These are phyloP conservation scores for Tachyglossus aculeatus DNA, from an alignment of 2,797 vertebrate genomes.

Conservation along the genomic window DNA sequence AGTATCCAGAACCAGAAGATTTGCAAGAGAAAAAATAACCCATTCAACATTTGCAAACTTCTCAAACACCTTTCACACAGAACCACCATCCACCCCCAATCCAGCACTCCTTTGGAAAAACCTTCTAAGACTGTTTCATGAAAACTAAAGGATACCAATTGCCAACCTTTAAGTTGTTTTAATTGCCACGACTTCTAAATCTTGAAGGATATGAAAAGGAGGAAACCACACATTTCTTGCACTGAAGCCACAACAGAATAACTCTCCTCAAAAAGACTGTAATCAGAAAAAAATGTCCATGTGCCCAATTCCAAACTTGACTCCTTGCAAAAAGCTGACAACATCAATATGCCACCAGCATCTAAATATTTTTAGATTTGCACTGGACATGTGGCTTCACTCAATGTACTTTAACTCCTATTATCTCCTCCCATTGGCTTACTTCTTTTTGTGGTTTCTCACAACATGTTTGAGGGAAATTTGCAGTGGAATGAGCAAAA, in stretches of 20 bases:
- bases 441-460: not conserved
- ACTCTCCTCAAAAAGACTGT: slow-evolving; percentile 57
- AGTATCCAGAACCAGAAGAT: too few species aligned
- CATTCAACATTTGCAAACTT: too few species aligned
- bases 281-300: slow-evolving; percentile 48
- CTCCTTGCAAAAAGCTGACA: not conserved
- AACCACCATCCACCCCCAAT: too few species aligned
- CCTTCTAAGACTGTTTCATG: not conserved
- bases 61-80: not conserved
- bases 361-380: too few species aligned
- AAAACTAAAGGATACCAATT: not conserved
- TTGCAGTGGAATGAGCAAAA: too few species aligned
- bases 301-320: not conserved
- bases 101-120: not conserved
- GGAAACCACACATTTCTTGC: slow-evolving; percentile 53
- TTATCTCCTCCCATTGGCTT: not conserved
- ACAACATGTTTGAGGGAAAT: not conserved
- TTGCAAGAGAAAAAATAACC: too few species aligned
- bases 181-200: not conserved
- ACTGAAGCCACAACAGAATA: slow-evolving; percentile 51
- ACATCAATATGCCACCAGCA: not conserved
- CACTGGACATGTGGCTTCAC: not conserved
- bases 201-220: slow-evolving; percentile 21
- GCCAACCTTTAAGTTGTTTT: not conserved
- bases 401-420: not conserved